A percentile compares a stretch with the other conserved stretches of the same genome.
Evolutionary conservation across 2,888 invertebrate genomes (phyloP).

Genomic region (Rapana venosa): DNA sequence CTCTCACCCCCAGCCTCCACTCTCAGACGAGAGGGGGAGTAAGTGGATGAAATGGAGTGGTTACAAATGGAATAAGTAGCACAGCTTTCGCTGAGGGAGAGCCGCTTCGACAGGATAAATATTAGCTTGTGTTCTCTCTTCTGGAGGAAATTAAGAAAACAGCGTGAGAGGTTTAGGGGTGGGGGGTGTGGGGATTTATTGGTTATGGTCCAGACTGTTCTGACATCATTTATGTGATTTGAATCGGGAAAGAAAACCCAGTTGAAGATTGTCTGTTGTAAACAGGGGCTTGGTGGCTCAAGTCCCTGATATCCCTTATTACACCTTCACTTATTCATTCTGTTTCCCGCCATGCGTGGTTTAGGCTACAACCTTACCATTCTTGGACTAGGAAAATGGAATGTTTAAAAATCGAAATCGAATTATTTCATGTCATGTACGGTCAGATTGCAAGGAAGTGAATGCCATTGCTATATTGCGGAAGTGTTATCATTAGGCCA

Average conservation of each 20-base stretch:
- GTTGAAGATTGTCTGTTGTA: background rate
- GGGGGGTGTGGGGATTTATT: background rate
- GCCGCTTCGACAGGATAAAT: conserved; percentile 18
- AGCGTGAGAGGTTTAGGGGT: background rate
- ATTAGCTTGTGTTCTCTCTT: conserved; percentile 24
- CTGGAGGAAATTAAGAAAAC: background rate
- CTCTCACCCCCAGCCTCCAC: background rate
- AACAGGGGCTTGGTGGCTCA: background rate
- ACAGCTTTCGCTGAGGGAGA: conserved; percentile 15
- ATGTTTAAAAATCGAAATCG: too few species aligned
- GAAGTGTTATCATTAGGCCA: too few species aligned
- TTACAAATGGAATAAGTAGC: conserved; percentile 25
- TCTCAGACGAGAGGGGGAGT: background rate
- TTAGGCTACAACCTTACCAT: background rate
- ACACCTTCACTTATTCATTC: background rate
- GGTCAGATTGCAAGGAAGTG: too few species aligned
- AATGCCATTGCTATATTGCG: too few species aligned
- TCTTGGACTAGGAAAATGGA: background rate
- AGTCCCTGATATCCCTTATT: background rate
- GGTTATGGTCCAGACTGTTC: conserved; percentile 7
- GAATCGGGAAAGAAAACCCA: background rate
- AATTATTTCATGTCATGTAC: too few species aligned
- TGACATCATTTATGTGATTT: conserved; percentile 16
- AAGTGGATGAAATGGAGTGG: conserved; percentile 31
- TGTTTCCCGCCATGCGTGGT: background rate